Base-by-base conservation (phyloP, 2,113 vertebrate species). In the Xiphophorus maculatus region DNA sequence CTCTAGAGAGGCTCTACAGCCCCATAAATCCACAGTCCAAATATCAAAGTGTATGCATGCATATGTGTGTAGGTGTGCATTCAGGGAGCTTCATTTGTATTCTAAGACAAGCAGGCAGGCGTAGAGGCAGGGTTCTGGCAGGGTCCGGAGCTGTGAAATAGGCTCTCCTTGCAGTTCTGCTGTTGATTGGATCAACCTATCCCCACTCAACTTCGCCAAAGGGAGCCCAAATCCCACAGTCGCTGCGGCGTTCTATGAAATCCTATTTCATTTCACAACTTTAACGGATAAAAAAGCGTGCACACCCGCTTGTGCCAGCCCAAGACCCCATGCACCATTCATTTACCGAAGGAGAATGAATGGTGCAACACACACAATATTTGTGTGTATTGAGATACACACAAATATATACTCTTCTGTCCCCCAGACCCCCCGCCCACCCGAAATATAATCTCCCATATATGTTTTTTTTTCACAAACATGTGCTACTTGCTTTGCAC, bases 201-300 rank as follows among this genome's bases (percentile, higher is more conserved):
- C 92, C 87, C 51, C 90, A 80, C 92, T 93, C 91, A 88, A 84
- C 92, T 92, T 88, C 89, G 86, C 81, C 79, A 82, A 94, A 88
- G 89, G 90, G 88, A 91, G 91, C 85, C 87, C 87, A 93, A 92
- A 92, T 92, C 92, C 87, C 89, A 83, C 83, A 90, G 88, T 84
- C 88, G 73, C 87, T 87, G 89, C 73, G 90, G 83, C 88, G 82
- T 91, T 90, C 89, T 88, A 91, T 85, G 83, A 94, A 93, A 94
- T 93, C 93, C 92, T 93, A 91, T 91, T 93, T 92, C 87, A 90
- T 92, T 92, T 94, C 90, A 91, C 91, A 92, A 93, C 92, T 91
- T 93, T 90, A 91, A 89, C 90, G 80, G 92, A 93, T 89, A 89
- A 89, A 91, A 90, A 88, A 87, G 77, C 84, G 37, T 86, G 84